These are phyloP conservation scores for Cataglyphis hispanica DNA, from an alignment of 1,140 invertebrate species.

Conservation along the genomic window DNA sequence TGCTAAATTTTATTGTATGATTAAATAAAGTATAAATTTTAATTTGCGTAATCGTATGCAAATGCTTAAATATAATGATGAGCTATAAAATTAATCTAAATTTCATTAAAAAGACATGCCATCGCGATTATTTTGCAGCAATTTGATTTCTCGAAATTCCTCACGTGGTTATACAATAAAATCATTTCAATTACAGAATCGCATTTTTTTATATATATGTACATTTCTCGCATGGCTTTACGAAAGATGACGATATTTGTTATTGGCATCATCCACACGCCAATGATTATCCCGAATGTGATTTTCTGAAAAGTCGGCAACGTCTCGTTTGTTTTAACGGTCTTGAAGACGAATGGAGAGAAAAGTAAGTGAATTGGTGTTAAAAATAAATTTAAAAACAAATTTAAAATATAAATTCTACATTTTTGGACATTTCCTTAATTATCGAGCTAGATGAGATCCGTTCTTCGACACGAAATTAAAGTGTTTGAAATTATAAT, in stretches of 20 bases:
- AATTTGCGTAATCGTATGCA: background rate
- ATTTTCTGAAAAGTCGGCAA: constrained; percentile 64
- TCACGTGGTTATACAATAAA: background rate
- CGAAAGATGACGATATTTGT: constrained; percentile 56
- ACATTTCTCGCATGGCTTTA: background rate
- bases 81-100: background rate
- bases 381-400: too few relatives aligned
- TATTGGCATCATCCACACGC: constrained; percentile 26
- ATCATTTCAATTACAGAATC: constrained; percentile 3
- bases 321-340: constrained; percentile 74
- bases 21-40: constrained; percentile 24
- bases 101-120: background rate
- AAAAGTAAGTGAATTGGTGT: constrained; percentile 46
- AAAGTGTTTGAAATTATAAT: background rate
- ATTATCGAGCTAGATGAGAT: background rate
- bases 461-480: background rate
- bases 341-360: constrained; percentile 70
- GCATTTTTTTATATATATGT: background rate
- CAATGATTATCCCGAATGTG: constrained; percentile 57
- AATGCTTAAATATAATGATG: constrained; percentile 40
- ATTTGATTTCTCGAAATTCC: background rate
- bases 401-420: background rate
- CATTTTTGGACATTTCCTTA: background rate
- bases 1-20: background rate
- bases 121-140: background rate